phyloP scores from a whole-genome alignment of 2,888 invertebrate species.

The Hypsopygia costalis region DNA sequence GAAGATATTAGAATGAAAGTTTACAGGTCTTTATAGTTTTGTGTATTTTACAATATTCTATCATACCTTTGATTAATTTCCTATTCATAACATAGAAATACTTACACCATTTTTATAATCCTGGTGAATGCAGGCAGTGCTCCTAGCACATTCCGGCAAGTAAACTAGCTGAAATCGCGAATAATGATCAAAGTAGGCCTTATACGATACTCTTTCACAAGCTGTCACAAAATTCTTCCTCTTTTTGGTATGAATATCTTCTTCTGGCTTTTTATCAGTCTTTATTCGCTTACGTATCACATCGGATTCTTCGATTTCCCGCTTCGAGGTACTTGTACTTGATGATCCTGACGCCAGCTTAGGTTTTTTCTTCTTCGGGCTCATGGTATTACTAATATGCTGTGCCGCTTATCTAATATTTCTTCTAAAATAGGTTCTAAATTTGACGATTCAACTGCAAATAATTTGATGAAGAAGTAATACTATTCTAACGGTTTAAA shows the following conservation, averaged over 20 bases:
- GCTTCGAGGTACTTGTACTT: conserved; percentile 17
- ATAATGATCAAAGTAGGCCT: conserved; percentile 46
- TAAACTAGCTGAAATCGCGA: conserved; percentile 45
- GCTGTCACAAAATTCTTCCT: conserved; percentile 60
- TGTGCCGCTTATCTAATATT: too few relatives aligned
- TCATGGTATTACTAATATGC: too few relatives aligned
- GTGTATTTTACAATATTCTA: too few relatives aligned
- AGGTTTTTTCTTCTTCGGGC: conserved; percentile 43
- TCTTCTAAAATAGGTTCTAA: too few relatives aligned
- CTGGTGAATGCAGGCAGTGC: conserved; percentile 40
- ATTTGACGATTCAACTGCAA: too few relatives aligned
- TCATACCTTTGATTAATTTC: too few relatives aligned
- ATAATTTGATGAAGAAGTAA: too few relatives aligned
- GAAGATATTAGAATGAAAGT: too few relatives aligned
- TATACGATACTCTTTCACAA: conserved; percentile 55
- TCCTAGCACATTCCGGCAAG: conserved; percentile 47
- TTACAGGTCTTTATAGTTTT: too few relatives aligned
- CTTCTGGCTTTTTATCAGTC: conserved; percentile 26
- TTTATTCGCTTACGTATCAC: conserved; percentile 35
- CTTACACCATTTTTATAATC: conserved; percentile 33
- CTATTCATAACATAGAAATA: too few relatives aligned
- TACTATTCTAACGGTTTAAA: too few relatives aligned
- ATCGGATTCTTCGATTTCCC: conserved; percentile 26
- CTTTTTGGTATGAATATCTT: conserved; percentile 36
- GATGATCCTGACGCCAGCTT: conserved; percentile 20